These are phyloP conservation scores for Geococcyx californianus DNA, from an alignment of 2,113 vertebrate genomes.

Conservation along the genomic window DNA sequence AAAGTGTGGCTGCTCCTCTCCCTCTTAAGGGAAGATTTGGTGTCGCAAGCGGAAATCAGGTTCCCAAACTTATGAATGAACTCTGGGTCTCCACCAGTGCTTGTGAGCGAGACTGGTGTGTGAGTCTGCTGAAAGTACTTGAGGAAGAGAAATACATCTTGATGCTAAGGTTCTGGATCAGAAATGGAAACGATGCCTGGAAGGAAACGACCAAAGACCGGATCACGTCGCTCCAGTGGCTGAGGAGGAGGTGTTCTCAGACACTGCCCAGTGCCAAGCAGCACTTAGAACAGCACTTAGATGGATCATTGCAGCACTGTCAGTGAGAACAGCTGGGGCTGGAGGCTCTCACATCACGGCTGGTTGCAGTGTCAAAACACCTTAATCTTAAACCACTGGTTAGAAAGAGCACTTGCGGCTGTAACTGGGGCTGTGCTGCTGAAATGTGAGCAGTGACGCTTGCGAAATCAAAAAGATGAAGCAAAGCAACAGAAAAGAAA, in stretches of 20 bases:
- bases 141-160: not conserved
- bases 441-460: not conserved
- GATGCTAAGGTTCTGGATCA: not conserved
- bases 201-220: not conserved
- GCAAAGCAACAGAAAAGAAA: not conserved
- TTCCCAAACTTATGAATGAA: fast-evolving
- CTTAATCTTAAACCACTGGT: not conserved
- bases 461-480: not conserved
- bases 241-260: fast-evolving
- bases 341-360: not conserved
- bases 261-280: not conserved
- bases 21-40: not conserved
- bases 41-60: too few relatives aligned
- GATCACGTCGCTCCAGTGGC: not conserved
- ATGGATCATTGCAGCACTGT: not conserved
- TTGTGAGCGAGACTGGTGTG: not conserved
- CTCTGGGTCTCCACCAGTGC: not conserved
- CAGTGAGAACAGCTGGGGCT: not conserved
- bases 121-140: fast-evolving
- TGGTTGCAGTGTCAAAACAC: not conserved
- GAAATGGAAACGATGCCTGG: not conserved
- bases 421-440: not conserved
- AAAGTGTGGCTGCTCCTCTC: fast-evolving
- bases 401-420: not conserved
- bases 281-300: not conserved